A percentile compares a stretch with the other conserved stretches of the same genome.
Evolutionary conservation across 2,888 invertebrate species (phyloP).

Genomic region (Agrochola macilenta): DNA sequence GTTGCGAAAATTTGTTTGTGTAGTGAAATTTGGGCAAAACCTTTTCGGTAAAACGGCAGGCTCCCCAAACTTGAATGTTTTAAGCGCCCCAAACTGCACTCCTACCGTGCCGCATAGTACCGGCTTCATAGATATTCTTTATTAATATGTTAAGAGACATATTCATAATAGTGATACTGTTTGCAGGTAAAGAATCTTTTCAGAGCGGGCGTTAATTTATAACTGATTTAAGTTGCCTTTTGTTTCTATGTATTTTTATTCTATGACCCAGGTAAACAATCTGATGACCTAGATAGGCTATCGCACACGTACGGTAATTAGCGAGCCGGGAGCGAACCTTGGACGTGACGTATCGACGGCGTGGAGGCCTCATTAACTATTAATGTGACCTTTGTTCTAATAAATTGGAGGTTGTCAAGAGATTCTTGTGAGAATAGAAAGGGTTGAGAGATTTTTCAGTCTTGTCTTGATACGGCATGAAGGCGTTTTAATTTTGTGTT

Average conservation of each 20-base stretch:
- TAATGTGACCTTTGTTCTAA: constrained; percentile 36
- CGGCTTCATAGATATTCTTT: too few species aligned
- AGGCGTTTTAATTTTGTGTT: background rate
- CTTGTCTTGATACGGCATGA: background rate
- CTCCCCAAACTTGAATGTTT: too few species aligned
- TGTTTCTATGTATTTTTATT: background rate
- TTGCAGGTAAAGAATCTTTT: too few species aligned
- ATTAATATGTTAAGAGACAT: too few species aligned
- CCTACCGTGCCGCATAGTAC: too few species aligned
- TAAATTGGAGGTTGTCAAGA: constrained; percentile 28
- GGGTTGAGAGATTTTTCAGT: background rate
- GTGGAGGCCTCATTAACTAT: constrained; percentile 46
- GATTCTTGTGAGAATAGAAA: background rate
- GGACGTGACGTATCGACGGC: constrained; percentile 48
- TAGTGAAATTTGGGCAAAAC: too few species aligned
- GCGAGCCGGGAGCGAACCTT: constrained; percentile 31
- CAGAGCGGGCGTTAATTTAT: too few species aligned
- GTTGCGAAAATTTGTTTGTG: too few species aligned
- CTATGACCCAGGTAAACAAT: constrained; percentile 4
- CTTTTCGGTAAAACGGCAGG: too few species aligned
- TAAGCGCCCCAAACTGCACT: too few species aligned
- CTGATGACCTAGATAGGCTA: constrained; percentile 40
- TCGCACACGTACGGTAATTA: constrained; percentile 38
- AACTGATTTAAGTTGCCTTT: background rate
- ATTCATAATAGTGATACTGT: too few species aligned